phyloP scores from a whole-genome alignment of 2,797 vertebrate genomes.

The Garrulus glandarius region DNA sequence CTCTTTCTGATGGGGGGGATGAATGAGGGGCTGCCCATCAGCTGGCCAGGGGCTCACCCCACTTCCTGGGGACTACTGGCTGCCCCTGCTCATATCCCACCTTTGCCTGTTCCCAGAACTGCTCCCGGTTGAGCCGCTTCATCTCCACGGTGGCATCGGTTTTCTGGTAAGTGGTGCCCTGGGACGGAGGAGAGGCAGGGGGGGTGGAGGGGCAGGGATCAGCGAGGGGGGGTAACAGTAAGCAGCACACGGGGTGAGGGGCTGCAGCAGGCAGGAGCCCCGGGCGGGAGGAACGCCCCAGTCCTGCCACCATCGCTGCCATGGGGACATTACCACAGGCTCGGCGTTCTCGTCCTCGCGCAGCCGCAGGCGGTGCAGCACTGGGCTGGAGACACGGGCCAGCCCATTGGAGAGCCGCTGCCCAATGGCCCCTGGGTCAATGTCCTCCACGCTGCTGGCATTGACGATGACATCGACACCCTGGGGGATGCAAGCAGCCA shows the following conservation, averaged over 20 bases:
- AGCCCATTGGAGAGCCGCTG: conserved; percentile 92
- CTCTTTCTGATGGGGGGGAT: conserved; percentile 80
- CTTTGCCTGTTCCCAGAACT: conserved; percentile 98
- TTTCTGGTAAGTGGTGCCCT: conserved; percentile 95
- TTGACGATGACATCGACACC: conserved; percentile 92
- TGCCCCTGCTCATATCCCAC: conserved; percentile 49
- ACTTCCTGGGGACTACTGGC: accelerated
- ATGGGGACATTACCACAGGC: conserved; percentile 79
- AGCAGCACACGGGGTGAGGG: neutral
- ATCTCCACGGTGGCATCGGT: conserved; percentile 95
- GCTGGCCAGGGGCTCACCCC: accelerated
- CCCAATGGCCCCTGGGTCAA: conserved; percentile 89
- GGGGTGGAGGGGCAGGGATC: conserved; percentile 14
- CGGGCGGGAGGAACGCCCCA: neutral
- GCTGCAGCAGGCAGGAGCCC: neutral
- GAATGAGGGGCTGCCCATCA: neutral
- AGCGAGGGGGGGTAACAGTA: neutral
- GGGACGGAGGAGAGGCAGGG: neutral
- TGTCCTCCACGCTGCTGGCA: conserved; percentile 94
- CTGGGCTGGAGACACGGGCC: conserved; percentile 85
- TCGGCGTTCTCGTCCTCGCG: conserved; percentile 85
- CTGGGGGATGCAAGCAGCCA: conserved; percentile 51
- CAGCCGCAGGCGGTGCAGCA: conserved; percentile 87
- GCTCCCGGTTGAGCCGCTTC: conserved; percentile 95
- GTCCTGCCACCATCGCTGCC: neutral